These are phyloP conservation scores for Erithacus rubecula DNA, from an alignment of 2,797 vertebrate genomes.

Conservation along the genomic window DNA sequence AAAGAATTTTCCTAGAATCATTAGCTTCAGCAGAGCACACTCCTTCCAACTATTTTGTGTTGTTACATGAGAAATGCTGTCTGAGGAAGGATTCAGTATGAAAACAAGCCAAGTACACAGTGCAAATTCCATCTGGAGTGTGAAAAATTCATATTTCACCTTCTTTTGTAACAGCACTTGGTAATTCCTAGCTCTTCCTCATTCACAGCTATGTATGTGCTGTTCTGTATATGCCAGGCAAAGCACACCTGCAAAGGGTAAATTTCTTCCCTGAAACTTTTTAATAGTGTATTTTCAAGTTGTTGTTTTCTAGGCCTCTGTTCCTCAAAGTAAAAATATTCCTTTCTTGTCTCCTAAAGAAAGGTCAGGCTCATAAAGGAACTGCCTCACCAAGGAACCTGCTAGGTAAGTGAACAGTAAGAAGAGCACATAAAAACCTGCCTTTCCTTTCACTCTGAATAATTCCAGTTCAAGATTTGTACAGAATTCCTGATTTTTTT, in stretches of 20 bases:
- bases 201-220: background rate
- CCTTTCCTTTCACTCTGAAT: background rate
- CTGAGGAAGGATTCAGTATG: background rate
- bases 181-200: background rate
- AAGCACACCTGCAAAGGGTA: background rate
- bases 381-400: background rate
- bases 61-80: background rate
- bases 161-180: background rate
- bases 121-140: background rate
- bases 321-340: background rate
- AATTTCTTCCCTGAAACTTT: background rate
- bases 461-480: background rate
- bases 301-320: background rate
- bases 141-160: background rate
- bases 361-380: background rate
- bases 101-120: background rate
- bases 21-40: background rate
- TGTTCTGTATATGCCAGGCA: background rate
- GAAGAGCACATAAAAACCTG: background rate
- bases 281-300: background rate
- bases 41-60: background rate
- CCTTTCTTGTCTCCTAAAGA: background rate
- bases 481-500: background rate
- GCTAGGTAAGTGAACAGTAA: background rate
- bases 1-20: background rate